Evolutionary conservation across 2,797 vertebrate genomes (phyloP), one percentile per base, ranked within the genome.

Genomic region (Pipistrellus kuhlii): DNA sequence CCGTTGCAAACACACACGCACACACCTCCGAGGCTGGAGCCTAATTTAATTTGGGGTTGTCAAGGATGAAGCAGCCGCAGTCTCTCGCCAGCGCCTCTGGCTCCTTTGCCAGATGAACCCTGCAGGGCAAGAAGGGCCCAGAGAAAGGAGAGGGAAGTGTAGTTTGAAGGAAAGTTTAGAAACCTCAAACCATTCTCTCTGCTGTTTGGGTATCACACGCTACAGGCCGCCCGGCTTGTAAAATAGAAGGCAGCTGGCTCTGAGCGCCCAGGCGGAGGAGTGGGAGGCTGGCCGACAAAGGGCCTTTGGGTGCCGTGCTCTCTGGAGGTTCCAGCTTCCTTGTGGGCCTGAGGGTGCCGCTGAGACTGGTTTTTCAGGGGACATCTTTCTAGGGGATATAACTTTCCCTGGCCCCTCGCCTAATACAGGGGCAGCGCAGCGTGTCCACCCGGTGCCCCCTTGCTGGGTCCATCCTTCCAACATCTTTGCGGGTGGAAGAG

Each of bases 1-100:
- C 77, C 0, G 2, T 75, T 90, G 69, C 69, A 94, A 91, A 85
- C 85, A 38, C 84, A 83, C 73, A n/a, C 62, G 2, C 35, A 48
- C 51, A 15, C 94, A 83, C 90, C 57, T 91, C 48, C 13, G 57
- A 93, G 88, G 97, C 91, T 30, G 73, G 75, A 73, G 85, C 85
- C 92, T 96, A 80, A 95, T 95, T 72, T 95, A 96, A 84, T 62
- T 96, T 88, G 95, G 96, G 82, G 85, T 96, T 96, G 97, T 96
- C 93, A 94, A 85, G 85, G 92, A 96, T 97, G 48, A 81, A 7
- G 75, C 59, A 53, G 94, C 57, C 72, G 95, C 88, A 35, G 35
- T 41, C 38, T 41, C 38, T 91, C 82, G 77, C 62, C 88, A 78
- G 72, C 0, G 12, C 71, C 90, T 93, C 85, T 14, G 81, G 91